These are phyloP conservation scores for Agriopis marginaria DNA, from an alignment of 2,888 invertebrate species.

Conservation along the genomic window DNA sequence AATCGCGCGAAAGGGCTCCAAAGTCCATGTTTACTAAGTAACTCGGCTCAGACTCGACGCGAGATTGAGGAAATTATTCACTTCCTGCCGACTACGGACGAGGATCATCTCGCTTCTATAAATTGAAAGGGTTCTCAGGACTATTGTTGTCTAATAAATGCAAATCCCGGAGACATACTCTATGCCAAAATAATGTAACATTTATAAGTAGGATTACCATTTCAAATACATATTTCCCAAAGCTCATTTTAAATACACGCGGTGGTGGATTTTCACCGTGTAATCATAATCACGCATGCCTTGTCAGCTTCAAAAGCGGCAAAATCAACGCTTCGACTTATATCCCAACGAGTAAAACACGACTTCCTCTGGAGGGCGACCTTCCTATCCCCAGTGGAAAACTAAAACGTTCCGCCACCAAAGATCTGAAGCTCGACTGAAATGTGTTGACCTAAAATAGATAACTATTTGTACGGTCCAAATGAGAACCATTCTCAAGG, in stretches of 20 bases:
- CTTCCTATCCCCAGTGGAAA: slow-evolving; percentile 48
- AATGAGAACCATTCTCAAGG: slow-evolving; percentile 27
- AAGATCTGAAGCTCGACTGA: slow-evolving; percentile 31
- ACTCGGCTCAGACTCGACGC: slow-evolving; percentile 35
- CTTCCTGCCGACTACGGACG: slow-evolving; percentile 44
- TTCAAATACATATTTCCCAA: not conserved
- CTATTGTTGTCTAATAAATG: slow-evolving; percentile 40
- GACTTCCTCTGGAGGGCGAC: slow-evolving; percentile 49
- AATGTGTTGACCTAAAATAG: slow-evolving; percentile 39
- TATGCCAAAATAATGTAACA: not conserved
- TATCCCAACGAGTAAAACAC: slow-evolving; percentile 50
- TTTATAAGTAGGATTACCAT: not conserved
- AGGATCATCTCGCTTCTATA: slow-evolving; percentile 42
- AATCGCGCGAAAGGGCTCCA: slow-evolving; percentile 58
- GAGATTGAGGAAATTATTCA: slow-evolving; percentile 46
- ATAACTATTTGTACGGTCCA: slow-evolving; percentile 36
- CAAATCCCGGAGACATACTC: slow-evolving; percentile 20
- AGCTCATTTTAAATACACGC: slow-evolving; percentile 13
- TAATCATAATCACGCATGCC: slow-evolving; percentile 51
- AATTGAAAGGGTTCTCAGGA: slow-evolving; percentile 35
- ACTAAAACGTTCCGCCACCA: slow-evolving; percentile 49
- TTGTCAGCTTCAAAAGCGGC: slow-evolving; percentile 58
- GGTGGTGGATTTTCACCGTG: slow-evolving; percentile 26
- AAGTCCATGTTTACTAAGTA: slow-evolving; percentile 53
- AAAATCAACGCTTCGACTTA: slow-evolving; percentile 54